These are phyloP conservation scores for Panulirus ornatus DNA, from an alignment of 1,140 invertebrate genomes.

Conservation along the genomic window DNA sequence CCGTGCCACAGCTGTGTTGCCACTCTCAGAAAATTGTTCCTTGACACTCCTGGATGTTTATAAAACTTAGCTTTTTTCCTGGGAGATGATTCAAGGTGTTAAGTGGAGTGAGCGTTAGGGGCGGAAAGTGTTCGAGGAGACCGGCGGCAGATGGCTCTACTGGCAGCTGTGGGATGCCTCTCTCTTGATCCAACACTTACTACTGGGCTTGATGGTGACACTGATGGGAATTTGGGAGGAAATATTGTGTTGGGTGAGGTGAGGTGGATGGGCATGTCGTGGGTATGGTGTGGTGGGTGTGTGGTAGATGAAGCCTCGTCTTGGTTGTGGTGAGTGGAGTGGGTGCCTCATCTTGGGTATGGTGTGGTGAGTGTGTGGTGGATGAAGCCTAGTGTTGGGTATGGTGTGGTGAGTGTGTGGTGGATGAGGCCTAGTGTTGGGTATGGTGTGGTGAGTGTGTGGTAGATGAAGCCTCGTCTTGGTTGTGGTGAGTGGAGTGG, in stretches of 20 bases:
- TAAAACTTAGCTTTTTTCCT: not conserved
- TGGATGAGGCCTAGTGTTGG: no score
- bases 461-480: no score
- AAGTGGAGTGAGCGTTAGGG: not conserved
- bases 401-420: no score
- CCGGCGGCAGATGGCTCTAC: not conserved
- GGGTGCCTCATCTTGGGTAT: no score
- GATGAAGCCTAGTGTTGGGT: no score
- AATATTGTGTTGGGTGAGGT: no score
- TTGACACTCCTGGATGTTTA: not conserved
- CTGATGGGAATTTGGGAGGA: conserved; percentile 7
- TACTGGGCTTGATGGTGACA: not conserved
- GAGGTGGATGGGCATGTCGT: not conserved
- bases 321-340: no score
- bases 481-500: no score
- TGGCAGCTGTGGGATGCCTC: not conserved
- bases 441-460: no score
- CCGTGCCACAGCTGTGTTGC: not conserved
- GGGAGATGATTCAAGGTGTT: not conserved
- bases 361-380: no score
- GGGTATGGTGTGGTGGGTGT: not conserved
- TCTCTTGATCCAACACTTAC: not conserved
- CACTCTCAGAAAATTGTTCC: not conserved
- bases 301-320: no score
- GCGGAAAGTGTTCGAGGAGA: not conserved